phyloP scores from a whole-genome alignment of 2,113 vertebrate genomes.

The Chaenogobius annularis region DNA sequence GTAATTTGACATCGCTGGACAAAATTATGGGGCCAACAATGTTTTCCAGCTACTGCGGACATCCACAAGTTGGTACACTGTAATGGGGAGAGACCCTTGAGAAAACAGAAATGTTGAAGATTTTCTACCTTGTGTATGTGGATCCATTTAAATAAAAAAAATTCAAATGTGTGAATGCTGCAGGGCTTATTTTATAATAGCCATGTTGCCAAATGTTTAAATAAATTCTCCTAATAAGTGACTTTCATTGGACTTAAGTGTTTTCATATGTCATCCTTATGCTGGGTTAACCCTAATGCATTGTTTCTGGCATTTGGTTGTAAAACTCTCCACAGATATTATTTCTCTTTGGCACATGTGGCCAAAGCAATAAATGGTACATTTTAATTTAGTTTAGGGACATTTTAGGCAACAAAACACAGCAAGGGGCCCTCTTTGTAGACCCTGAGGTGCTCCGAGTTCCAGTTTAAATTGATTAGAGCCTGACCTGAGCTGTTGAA shows the following conservation, averaged over 20 bases:
- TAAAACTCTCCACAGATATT: slow-evolving; percentile 1
- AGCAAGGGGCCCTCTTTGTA: neutral
- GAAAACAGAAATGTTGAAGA: neutral
- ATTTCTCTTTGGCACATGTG: slow-evolving; percentile 14
- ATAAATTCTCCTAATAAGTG: neutral
- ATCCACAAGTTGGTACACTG: neutral
- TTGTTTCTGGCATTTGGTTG: slow-evolving; percentile 2
- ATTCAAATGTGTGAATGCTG: neutral
- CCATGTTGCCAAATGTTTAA: neutral
- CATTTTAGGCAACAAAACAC: slow-evolving; percentile 1
- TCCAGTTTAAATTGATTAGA: slow-evolving; percentile 63
- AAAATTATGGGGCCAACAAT: too few species aligned
- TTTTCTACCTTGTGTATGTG: neutral
- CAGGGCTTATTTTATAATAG: neutral
- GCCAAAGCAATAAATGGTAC: slow-evolving; percentile 15
- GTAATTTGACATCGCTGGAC: too few species aligned
- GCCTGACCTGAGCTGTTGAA: slow-evolving; percentile 59
- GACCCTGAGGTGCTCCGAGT: slow-evolving; percentile 30
- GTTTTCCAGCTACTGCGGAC: neutral
- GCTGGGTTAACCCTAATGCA: neutral
- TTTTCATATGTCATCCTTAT: slow-evolving; percentile 2
- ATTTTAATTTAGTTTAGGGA: slow-evolving; percentile 28
- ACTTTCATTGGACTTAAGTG: neutral
- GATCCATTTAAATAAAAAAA: too few species aligned
- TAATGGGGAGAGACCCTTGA: too few species aligned